A percentile compares a stretch with the other conserved stretches of the same genome.
phyloP scores from a whole-genome alignment of 2,888 invertebrate genomes.

The Taphrorychus bicolor region DNA sequence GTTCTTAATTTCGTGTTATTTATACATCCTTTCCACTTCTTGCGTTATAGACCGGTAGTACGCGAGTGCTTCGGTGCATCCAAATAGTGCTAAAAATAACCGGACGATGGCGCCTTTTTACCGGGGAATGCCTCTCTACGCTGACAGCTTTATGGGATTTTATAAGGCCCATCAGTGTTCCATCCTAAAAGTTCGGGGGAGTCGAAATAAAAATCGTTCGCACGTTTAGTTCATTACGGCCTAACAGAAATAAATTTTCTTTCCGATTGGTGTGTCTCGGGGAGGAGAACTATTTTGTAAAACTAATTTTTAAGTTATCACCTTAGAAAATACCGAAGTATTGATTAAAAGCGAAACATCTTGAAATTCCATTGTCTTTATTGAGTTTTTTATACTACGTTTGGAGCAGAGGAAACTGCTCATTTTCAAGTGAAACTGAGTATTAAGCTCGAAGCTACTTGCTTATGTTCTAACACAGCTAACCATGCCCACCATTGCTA shows the following conservation, averaged over 20 bases:
- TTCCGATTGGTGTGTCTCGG: not conserved
- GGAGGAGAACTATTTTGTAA: conserved; percentile 1
- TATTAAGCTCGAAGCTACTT: no score
- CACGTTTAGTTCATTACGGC: conserved; percentile 20
- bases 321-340: no score
- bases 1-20: not conserved
- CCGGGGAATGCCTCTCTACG: conserved; percentile 26
- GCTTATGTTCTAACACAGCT: no score
- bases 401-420: no score
- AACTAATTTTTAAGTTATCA: no score
- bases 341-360: no score
- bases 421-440: no score
- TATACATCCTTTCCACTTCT: not conserved
- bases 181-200: conserved; percentile 15
- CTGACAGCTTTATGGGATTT: conserved; percentile 36
- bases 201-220: conserved; percentile 24
- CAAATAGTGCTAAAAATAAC: conserved; percentile 35
- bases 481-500: no score
- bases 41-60: conserved; percentile 7
- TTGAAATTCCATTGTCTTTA: no score
- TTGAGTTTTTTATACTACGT: no score
- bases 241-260: conserved; percentile 14
- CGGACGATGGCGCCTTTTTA: conserved; percentile 35
- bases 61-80: conserved; percentile 18
- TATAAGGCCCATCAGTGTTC: conserved; percentile 31